A percentile compares a stretch with the other conserved stretches of the same genome.
phyloP scores from a whole-genome alignment of 2,888 invertebrate genomes.

The Chydorus sphaericus region DNA sequence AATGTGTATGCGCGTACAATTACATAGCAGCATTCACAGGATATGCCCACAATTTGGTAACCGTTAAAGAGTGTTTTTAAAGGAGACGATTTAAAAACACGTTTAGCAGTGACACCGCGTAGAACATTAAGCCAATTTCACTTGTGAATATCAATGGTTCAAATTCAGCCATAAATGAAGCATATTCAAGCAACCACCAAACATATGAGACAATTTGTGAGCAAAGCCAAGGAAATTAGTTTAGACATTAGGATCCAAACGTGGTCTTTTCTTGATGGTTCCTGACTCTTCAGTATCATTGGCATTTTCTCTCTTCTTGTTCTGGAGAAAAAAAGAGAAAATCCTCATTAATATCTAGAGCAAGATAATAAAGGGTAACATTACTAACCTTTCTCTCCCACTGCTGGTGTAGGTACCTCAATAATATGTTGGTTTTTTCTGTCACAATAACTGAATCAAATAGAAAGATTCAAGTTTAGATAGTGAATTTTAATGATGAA shows the following conservation, averaged over 20 bases:
- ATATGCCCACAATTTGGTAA: no score
- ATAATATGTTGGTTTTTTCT: constrained; percentile 83
- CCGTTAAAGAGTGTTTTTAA: no score
- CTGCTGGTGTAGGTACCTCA: constrained; percentile 85
- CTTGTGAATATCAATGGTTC: no score
- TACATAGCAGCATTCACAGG: no score
- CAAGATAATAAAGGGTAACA: not conserved
- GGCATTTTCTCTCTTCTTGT: constrained; percentile 25
- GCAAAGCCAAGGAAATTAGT: not conserved
- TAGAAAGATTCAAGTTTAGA: constrained; percentile 18
- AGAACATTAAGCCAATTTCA: no score
- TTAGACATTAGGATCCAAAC: constrained; percentile 29
- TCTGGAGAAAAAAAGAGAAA: not conserved
- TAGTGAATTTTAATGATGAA: constrained; percentile 4
- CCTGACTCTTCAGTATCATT: constrained; percentile 10
- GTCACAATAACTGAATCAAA: constrained; percentile 72
- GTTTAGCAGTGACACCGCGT: no score
- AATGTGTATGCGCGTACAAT: no score
- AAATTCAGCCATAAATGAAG: no score
- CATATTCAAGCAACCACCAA: no score
- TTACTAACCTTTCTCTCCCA: constrained; percentile 74
- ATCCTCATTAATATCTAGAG: not conserved
- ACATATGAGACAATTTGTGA: not conserved
- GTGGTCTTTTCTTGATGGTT: constrained; percentile 40
- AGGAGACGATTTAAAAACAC: no score